Base-by-base conservation (phyloP, 2,888 invertebrate genomes). In the Aradus depressus region DNA sequence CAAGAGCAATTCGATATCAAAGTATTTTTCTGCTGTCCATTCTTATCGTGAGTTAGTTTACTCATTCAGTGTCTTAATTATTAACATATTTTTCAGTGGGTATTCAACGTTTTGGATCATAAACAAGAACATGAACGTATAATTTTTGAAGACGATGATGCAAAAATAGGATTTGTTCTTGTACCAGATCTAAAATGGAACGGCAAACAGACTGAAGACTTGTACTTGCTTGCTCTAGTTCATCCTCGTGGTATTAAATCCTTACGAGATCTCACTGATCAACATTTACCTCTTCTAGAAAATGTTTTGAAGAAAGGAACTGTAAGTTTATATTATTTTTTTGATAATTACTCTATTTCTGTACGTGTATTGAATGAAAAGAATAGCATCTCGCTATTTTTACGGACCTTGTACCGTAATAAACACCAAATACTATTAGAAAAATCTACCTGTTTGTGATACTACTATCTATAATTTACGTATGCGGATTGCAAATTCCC, bases 121-220 rank as follows among this genome's bases (percentile, higher is more conserved):
- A 89, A 86, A 66, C 80, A 83, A 41, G 98, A 98, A 72, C 72
- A 74, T 2, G 95, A 97, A 21, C 77, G 90, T 57, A 81, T 98
- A 42, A 74, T 93, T 4, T 84, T 79, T 65, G 86, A 89, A 66
- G 87, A 91, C 67, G 62, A 74, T 4, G 81, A 89, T 65, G 77
- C 83, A 1, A 75, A 77, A 38, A 79, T 70, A 56, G 95, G 96
- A 0, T 97, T 96, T 66, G 72, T 97, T 12, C 68, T 99, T 12
- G 64, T 93, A 1, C 93, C 92, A 0, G 98, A 99, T 69, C 72
- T 96, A 51, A 99, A 98, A 68, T 98, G 98, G 97, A 87, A 95
- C 69, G 87, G 89, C 12, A 67, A 76, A 38, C 70, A 72, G 41
- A 58, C 79, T 16, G 85, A 88, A 62, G 83, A 84, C 0, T 68